Evolutionary conservation across 2,797 vertebrate species (phyloP).

Genomic region (Poecilia velifera): DNA sequence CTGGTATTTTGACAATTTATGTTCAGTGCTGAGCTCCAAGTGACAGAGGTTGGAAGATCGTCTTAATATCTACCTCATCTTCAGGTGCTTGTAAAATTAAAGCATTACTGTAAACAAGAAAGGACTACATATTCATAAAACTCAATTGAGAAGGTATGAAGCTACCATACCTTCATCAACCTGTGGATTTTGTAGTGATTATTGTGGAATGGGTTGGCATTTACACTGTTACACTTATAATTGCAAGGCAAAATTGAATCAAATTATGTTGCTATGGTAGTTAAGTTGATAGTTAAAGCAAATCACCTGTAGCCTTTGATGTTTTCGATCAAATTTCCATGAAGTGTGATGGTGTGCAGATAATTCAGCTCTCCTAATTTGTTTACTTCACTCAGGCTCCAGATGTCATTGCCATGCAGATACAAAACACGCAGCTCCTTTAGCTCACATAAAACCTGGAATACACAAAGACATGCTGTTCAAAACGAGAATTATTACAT

Average conservation of each 20-base stretch:
- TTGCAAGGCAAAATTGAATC: background rate
- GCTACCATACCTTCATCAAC: background rate
- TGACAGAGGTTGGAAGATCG: background rate
- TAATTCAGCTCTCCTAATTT: constrained; percentile 73
- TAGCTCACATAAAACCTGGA: constrained; percentile 80
- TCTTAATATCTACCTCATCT: background rate
- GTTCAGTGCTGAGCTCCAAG: background rate
- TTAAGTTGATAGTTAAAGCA: background rate
- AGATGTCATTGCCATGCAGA: constrained; percentile 84
- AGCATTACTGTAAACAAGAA: background rate
- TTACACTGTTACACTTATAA: background rate
- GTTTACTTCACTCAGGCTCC: constrained; percentile 76
- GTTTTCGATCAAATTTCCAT: constrained; percentile 81
- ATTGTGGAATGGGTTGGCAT: background rate
- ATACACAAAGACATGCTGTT: background rate
- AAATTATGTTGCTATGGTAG: background rate
- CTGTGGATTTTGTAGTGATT: background rate
- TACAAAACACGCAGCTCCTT: constrained; percentile 81
- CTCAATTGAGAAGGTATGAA: background rate
- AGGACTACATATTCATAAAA: background rate
- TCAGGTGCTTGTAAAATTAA: background rate
- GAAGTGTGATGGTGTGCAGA: constrained; percentile 83
- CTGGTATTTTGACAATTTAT: background rate
- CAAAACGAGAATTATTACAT: background rate
- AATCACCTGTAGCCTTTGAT: constrained; percentile 81